A percentile compares a stretch with the other conserved stretches of the same genome.
These are phyloP conservation scores for Falco biarmicus DNA, from an alignment of 2,797 vertebrate species.

Conservation along the genomic window DNA sequence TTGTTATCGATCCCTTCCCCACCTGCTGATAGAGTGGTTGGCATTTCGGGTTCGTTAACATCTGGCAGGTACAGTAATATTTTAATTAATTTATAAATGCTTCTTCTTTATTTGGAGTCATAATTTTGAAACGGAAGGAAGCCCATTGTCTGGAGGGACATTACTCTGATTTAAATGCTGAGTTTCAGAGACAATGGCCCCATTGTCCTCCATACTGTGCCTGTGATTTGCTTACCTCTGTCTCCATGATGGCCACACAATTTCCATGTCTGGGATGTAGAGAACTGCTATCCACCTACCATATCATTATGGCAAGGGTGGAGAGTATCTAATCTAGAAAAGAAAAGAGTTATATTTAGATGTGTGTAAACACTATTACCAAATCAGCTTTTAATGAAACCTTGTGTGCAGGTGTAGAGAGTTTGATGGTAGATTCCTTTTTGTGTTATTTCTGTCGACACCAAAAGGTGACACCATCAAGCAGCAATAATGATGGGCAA, in stretches of 20 bases:
- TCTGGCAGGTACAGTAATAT: background rate
- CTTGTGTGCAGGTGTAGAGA: background rate
- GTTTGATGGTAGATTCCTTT: background rate
- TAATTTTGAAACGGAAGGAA: background rate
- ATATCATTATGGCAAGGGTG: constrained; percentile 2
- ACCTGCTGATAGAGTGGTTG: background rate
- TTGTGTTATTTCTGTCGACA: background rate
- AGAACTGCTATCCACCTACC: background rate
- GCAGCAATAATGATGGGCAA: background rate
- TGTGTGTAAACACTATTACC: background rate
- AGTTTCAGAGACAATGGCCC: background rate
- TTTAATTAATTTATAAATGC: background rate
- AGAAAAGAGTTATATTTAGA: constrained; percentile 23
- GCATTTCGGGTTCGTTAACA: background rate
- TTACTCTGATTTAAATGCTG: background rate
- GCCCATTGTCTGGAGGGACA: background rate
- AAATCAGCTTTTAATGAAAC: constrained; percentile 17
- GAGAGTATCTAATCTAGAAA: background rate
- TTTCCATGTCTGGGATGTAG: constrained; percentile 28
- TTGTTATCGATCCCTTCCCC: background rate
- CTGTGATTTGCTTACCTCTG: background rate
- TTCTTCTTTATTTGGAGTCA: background rate
- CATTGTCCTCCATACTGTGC: fast-evolving
- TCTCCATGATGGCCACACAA: background rate
- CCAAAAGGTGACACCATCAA: background rate